Percentiles rank a stretch among this genome's conserved stretches.
Conservation (phyloP, 2,797 vertebrate species). For the Anas bernieri region DNA sequence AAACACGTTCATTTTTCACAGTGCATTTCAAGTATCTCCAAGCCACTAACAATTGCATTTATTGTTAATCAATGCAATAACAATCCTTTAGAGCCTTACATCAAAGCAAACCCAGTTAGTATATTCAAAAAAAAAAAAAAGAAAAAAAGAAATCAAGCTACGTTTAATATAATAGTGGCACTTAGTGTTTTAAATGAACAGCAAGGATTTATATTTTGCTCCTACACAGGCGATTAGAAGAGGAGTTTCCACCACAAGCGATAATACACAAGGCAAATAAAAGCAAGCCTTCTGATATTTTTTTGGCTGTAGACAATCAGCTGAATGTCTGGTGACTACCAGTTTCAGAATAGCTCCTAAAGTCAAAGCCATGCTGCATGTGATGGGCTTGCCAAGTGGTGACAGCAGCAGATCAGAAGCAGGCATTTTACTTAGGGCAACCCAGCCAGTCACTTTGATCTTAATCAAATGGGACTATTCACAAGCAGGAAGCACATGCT, state of each 20-base stretch:
- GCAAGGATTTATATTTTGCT: not conserved
- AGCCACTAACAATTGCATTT: not conserved
- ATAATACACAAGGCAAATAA: not conserved
- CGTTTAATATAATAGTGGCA: not conserved
- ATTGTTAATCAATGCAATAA: not conserved
- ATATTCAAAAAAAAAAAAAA: not conserved
- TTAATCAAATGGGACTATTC: conserved; percentile 50
- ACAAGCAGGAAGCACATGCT: conserved; percentile 68
- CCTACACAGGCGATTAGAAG: not conserved
- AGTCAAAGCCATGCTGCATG: conserved; percentile 11
- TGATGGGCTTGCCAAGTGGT: conserved; percentile 40
- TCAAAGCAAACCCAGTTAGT: not conserved
- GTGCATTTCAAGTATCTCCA: not conserved
- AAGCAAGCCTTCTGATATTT: not conserved
- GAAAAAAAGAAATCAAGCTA: not conserved
- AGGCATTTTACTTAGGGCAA: conserved; percentile 52
- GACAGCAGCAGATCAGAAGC: conserved; percentile 34
- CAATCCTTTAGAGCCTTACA: not conserved
- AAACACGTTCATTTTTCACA: not conserved
- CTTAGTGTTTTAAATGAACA: not conserved
- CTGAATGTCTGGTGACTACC: not conserved
- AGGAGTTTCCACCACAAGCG: not conserved
- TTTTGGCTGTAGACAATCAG: not conserved
- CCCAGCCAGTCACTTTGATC: conserved; percentile 53
- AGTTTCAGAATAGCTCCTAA: conserved; percentile 15